Percentiles rank a stretch among this genome's conserved stretches.
phyloP scores from a whole-genome alignment of 2,888 invertebrate genomes.

The Alloplasta piceator region DNA sequence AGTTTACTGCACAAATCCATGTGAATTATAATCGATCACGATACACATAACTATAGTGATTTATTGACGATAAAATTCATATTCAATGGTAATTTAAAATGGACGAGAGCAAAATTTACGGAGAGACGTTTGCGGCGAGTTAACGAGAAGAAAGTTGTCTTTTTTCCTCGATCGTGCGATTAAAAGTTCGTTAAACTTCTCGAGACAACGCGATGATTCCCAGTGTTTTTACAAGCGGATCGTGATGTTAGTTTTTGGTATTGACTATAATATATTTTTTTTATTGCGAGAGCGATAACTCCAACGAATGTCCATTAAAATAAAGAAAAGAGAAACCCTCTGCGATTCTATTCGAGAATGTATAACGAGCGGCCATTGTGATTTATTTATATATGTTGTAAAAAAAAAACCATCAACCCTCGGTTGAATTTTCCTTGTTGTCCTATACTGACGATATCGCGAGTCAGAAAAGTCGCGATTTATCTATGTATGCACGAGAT shows the following conservation, averaged over 20 bases:
- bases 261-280: background rate
- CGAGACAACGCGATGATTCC: conserved; percentile 9
- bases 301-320: background rate
- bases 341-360: background rate
- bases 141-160: background rate
- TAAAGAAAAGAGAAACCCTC: background rate
- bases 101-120: background rate
- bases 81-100: background rate
- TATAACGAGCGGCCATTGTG: background rate
- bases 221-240: conserved; percentile 16
- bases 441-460: conserved; percentile 38
- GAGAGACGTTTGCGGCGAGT: background rate
- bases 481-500: conserved; percentile 28
- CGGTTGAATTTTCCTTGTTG: conserved; percentile 9
- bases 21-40: background rate
- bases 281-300: conserved; percentile 1
- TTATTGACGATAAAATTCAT: conserved; percentile 1
- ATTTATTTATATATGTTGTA: conserved; percentile 17
- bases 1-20: background rate
- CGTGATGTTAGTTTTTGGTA: background rate
- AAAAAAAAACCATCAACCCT: conserved; percentile 11
- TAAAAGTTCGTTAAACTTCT: conserved; percentile 38
- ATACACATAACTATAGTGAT: background rate
- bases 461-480: conserved; percentile 42
- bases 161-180: background rate